A percentile compares a stretch with the other conserved stretches of the same genome.
Evolutionary conservation across 2,888 invertebrate species (phyloP).

Genomic region (Cephus spinipes): DNA sequence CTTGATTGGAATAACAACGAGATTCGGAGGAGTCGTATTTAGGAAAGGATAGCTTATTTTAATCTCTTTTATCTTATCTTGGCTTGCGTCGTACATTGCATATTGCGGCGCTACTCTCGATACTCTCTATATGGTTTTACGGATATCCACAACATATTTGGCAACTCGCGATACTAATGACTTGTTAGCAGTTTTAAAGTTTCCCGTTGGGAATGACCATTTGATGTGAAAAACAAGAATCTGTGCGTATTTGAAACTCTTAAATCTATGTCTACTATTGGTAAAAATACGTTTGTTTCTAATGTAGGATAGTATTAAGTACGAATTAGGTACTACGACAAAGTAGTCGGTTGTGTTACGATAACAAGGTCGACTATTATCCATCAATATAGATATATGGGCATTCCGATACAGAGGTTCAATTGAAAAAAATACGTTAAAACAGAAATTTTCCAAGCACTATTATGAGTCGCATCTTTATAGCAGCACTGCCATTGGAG

Average conservation of each 20-base stretch:
- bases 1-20: neutral
- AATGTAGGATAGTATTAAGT: neutral
- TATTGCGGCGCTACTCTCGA: neutral
- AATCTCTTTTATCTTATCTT: neutral
- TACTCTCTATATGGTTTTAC: neutral
- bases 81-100: neutral
- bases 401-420: neutral
- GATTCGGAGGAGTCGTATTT: neutral
- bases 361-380: neutral
- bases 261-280: neutral
- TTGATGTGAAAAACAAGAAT: neutral
- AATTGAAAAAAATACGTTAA: neutral
- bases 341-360: neutral
- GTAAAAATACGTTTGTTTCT: neutral
- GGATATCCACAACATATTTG: neutral
- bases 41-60: neutral
- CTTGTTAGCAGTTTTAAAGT: neutral
- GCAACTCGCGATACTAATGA: neutral
- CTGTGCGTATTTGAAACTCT: neutral
- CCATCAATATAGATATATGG: neutral
- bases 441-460: neutral
- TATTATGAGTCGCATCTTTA: too few species aligned
- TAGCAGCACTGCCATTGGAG: too few species aligned
- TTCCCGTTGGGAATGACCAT: neutral
- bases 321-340: neutral